Evolutionary conservation across 2,888 invertebrate genomes (phyloP).

Genomic region (Shargacucullia verbasci): DNA sequence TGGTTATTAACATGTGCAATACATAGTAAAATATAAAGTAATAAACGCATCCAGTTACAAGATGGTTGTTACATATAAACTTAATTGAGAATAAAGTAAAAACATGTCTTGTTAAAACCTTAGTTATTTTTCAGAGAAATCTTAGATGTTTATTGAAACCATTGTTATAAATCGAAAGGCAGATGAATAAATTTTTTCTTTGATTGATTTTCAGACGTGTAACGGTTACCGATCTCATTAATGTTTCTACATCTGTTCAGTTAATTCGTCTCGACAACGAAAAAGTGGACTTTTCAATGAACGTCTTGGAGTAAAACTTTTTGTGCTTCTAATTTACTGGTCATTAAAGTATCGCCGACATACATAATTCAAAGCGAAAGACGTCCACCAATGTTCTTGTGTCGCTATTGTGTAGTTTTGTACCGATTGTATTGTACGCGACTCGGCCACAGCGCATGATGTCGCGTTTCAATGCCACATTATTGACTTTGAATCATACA

Average conservation of each 20-base stretch:
- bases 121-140: constrained; percentile 28
- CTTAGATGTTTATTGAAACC: constrained; percentile 28
- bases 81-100: no score
- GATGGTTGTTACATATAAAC: background rate
- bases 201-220: constrained; percentile 57
- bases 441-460: constrained; percentile 55
- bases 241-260: constrained; percentile 54
- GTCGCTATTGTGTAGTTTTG: constrained; percentile 73
- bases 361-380: constrained; percentile 84
- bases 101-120: background rate
- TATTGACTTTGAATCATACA: constrained; percentile 48
- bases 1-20: no score
- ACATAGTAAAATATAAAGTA: background rate
- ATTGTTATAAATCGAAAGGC: constrained; percentile 31
- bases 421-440: constrained; percentile 61
- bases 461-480: constrained; percentile 54
- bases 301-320: constrained; percentile 66
- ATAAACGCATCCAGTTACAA: constrained; percentile 11
- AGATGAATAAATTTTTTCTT: constrained; percentile 59
- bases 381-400: constrained; percentile 78
- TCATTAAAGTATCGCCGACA: constrained; percentile 77
- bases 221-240: constrained; percentile 66
- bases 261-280: constrained; percentile 68
- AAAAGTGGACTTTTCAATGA: constrained; percentile 73
- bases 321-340: constrained; percentile 81